These are phyloP conservation scores for Deilephila elpenor DNA, from an alignment of 2,888 invertebrate species.

Conservation along the genomic window DNA sequence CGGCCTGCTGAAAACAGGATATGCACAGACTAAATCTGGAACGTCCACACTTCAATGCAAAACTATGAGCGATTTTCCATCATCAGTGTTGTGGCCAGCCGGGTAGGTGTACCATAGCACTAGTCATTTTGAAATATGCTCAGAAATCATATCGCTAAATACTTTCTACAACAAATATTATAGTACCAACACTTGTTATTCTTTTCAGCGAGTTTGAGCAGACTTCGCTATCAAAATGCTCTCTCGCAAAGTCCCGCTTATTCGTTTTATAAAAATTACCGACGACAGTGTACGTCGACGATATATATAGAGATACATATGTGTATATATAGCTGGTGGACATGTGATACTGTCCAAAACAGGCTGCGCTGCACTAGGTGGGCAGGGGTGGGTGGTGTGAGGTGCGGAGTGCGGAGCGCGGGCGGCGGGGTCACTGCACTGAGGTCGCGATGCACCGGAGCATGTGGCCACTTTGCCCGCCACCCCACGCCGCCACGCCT, in stretches of 20 bases:
- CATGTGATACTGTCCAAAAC: slow-evolving; percentile 52
- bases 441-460: slow-evolving; percentile 73
- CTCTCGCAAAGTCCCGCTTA: neutral
- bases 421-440: slow-evolving; percentile 72
- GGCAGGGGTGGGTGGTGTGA: slow-evolving; percentile 34
- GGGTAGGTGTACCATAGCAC: too few species aligned
- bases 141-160: too few species aligned
- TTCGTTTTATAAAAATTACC: neutral
- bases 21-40: too few species aligned
- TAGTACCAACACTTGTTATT: too few species aligned
- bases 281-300: neutral
- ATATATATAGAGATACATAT: neutral
- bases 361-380: slow-evolving; percentile 47
- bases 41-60: too few species aligned
- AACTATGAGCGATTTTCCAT: too few species aligned
- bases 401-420: slow-evolving; percentile 39
- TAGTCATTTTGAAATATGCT: too few species aligned
- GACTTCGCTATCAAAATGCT: neutral
- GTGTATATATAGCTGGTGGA: slow-evolving; percentile 18
- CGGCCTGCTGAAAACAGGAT: too few species aligned
- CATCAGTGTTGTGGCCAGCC: too few species aligned
- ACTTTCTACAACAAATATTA: too few species aligned
- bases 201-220: neutral
- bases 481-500: slow-evolving; percentile 41
- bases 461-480: slow-evolving; percentile 61